Conservation (phyloP, 2,797 vertebrate genomes). For the Spinus pinus region DNA sequence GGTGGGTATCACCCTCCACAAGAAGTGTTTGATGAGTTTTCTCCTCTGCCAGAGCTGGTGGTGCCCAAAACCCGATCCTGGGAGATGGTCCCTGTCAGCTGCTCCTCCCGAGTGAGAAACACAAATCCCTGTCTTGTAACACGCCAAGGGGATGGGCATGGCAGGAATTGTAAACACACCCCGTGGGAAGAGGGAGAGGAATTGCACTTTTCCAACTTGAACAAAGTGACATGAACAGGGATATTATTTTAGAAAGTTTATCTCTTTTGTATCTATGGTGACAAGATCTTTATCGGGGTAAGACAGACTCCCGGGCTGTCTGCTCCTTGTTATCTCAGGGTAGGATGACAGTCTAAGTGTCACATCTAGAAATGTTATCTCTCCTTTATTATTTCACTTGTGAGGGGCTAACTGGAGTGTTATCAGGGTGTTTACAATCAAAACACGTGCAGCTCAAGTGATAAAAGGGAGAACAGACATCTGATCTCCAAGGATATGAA, state of each 20-base stretch:
- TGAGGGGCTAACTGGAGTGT: conserved; percentile 62
- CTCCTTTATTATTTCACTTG: conserved; percentile 69
- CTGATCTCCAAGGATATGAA: conserved; percentile 71
- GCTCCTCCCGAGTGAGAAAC: neutral
- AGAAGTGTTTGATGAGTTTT: neutral
- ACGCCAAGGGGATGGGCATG: neutral
- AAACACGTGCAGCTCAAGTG: conserved; percentile 58
- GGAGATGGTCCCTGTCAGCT: neutral
- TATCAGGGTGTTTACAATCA: conserved; percentile 71
- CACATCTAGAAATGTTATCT: conserved; percentile 66
- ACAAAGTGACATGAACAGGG: conserved; percentile 62
- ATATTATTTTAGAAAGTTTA: conserved; percentile 74
- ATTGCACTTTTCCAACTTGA: conserved; percentile 23
- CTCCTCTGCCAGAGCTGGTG: neutral
- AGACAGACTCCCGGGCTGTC: conserved; percentile 6
- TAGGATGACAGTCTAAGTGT: conserved; percentile 53
- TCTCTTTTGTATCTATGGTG: conserved; percentile 73
- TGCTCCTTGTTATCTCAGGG: conserved; percentile 64
- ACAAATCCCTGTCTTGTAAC: neutral
- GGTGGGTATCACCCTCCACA: neutral
- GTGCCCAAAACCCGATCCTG: rapidly evolving
- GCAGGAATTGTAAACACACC: conserved; percentile 14
- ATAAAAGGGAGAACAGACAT: conserved; percentile 68
- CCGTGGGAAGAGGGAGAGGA: neutral
- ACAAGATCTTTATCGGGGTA: conserved; percentile 66